Conservation (phyloP, 2,797 vertebrate species). For the Takifugu rubripes region DNA sequence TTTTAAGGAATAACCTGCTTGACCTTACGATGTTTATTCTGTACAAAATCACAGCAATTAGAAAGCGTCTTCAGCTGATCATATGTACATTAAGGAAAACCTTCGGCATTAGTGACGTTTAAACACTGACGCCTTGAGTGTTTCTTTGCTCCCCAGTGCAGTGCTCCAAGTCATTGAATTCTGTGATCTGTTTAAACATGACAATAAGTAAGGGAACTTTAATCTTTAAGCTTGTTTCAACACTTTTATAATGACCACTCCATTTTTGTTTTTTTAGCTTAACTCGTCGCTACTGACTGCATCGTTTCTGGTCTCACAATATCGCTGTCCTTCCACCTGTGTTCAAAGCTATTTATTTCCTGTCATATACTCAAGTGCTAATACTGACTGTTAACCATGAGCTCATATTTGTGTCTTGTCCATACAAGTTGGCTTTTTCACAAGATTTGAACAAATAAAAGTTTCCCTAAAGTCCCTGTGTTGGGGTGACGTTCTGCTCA, state of each 20-base stretch:
- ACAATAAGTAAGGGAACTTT: not conserved
- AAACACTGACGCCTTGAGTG: slow-evolving; percentile 29
- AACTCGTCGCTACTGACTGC: slow-evolving; percentile 3
- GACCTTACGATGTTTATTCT: slow-evolving; percentile 36
- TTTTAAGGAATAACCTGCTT: slow-evolving; percentile 39
- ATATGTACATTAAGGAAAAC: slow-evolving; percentile 50
- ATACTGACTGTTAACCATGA: slow-evolving; percentile 50
- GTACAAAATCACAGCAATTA: slow-evolving; percentile 8
- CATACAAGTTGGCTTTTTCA: slow-evolving; percentile 39
- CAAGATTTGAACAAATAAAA: slow-evolving; percentile 56
- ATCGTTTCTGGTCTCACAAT: not conserved
- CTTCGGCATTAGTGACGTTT: slow-evolving; percentile 16
- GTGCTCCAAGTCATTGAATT: slow-evolving; percentile 11
- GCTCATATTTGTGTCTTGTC: slow-evolving; percentile 39
- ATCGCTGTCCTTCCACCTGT: slow-evolving; percentile 15
- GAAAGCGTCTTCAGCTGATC: slow-evolving; percentile 13
- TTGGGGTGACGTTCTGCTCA: slow-evolving; percentile 6
- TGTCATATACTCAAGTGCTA: slow-evolving; percentile 30
- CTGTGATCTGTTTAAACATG: slow-evolving; percentile 5
- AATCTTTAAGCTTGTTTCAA: not conserved
- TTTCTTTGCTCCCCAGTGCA: slow-evolving; percentile 17
- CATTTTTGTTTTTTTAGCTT: slow-evolving; percentile 13
- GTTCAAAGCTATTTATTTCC: slow-evolving; percentile 21
- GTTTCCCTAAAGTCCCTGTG: slow-evolving; percentile 29
- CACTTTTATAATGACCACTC: not conserved